Evolutionary conservation across 2,797 vertebrate genomes (phyloP), one percentile per base, ranked within the genome.

Genomic region (Oryzias dopingdopingensis): DNA sequence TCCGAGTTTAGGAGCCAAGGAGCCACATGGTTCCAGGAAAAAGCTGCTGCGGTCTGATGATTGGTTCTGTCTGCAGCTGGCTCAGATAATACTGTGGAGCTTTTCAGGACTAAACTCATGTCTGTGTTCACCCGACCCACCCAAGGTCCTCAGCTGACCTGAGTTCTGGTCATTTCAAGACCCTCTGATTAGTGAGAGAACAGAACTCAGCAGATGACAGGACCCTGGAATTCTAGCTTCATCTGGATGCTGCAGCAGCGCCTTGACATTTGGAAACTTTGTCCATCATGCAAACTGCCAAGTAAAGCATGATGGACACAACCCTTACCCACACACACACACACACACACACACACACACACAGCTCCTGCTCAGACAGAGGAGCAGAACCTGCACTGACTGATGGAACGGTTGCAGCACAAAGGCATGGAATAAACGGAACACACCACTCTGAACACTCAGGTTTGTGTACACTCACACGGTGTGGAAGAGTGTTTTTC

Each of bases 361-460:
- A 85, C 81, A 67, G 67, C 47, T 72, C 65, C 57, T 70, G 64
- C 84, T 84, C 84, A 79, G 49, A 62, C 61, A 17, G 67, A 70
- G 76, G 70, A 59, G 78, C 56, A 82, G 75, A 81, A 87, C 84
- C 82, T 79, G 78, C 58, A 74, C 22, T 83, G 83, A 86, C 60
- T 83, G 81, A 87, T 85, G 70, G 52, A 71, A 78, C 67, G 20
- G 67, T 74, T 76, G 69, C 78, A 80, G 78, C 79, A 71, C 82
- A 89, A 86, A 88, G 83, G 82, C 83, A 88, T 85, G 80, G 87
- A 90, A 89, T 85, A 81, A 22, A 22, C 2, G 20, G 20, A 22
- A 22, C 20, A 22, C 26, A 26, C 26, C 6, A 26, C 26, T 6
- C 26, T 26, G 26, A 26, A 26, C 26, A 6, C 8, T 8, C 7